phyloP scores from a whole-genome alignment of 2,797 vertebrate genomes.

The Tapirus indicus region DNA sequence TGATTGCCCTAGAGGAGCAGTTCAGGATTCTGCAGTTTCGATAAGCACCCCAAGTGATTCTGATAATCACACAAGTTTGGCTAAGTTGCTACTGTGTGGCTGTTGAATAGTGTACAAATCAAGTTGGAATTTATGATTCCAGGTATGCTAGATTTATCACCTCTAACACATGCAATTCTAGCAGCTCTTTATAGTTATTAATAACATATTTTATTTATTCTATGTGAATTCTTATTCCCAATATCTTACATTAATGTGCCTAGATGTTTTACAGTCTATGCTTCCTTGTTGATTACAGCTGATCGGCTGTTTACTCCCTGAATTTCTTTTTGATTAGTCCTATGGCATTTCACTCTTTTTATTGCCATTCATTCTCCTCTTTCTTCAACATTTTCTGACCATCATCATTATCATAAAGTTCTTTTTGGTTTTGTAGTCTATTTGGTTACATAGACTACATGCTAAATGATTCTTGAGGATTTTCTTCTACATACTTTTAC shows the following conservation, averaged over 20 bases:
- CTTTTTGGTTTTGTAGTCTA: background rate
- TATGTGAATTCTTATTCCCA: slow-evolving; percentile 5
- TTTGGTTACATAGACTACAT: slow-evolving; percentile 21
- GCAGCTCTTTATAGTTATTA: background rate
- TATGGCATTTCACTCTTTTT: background rate
- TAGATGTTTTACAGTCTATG: background rate
- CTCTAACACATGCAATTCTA: background rate
- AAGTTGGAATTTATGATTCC: background rate
- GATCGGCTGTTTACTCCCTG: background rate
- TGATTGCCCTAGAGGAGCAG: background rate
- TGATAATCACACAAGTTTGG: background rate
- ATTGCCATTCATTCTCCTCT: background rate
- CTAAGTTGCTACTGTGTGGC: background rate
- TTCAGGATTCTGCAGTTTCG: background rate
- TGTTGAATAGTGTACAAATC: background rate
- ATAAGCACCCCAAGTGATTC: background rate
- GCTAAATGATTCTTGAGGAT: background rate
- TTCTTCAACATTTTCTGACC: background rate
- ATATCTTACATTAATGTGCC: background rate
- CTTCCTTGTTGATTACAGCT: background rate
- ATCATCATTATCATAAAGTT: slow-evolving; percentile 15
- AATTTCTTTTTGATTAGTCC: slow-evolving; percentile 45
- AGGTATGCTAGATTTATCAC: background rate
- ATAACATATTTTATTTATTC: slow-evolving; percentile 27
- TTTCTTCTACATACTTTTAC: background rate